Percentiles rank a stretch among this genome's conserved stretches.
Evolutionary conservation across 2,113 vertebrate species (phyloP).

Genomic region (western clawed frog (Xenopus tropicalis)): DNA sequence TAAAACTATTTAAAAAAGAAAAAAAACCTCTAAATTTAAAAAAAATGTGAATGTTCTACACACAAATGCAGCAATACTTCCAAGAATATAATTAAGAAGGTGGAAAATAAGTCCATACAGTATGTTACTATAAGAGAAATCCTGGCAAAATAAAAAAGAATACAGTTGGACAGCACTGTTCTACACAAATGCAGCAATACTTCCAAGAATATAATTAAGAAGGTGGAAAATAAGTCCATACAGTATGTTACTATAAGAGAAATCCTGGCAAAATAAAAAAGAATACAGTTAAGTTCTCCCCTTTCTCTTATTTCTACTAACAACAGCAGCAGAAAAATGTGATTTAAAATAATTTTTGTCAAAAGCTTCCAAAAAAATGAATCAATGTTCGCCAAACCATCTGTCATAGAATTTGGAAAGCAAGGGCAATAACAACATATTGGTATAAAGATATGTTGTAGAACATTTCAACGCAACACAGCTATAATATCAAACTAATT

Average conservation of each 20-base stretch:
- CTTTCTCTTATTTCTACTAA: constrained; percentile 43
- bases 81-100: too few relatives aligned
- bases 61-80: too few relatives aligned
- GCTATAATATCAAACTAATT: background rate
- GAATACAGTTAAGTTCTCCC: constrained; percentile 33
- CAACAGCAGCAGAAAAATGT: constrained; percentile 14
- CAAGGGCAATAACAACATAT: constrained; percentile 35
- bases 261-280: too few relatives aligned
- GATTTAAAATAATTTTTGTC: constrained; percentile 11
- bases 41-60: too few relatives aligned
- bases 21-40: too few relatives aligned
- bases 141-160: too few relatives aligned
- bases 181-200: too few relatives aligned
- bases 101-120: background rate
- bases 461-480: constrained; percentile 19
- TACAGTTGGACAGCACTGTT: too few relatives aligned
- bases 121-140: background rate
- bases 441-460: background rate
- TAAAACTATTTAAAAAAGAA: too few relatives aligned
- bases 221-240: background rate
- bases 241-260: background rate
- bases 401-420: constrained; percentile 18
- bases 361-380: constrained; percentile 48
- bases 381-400: background rate
- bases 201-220: too few relatives aligned